Conservation (phyloP, 2,797 vertebrate genomes). For the Poeciliopsis paucimaculata region DNA sequence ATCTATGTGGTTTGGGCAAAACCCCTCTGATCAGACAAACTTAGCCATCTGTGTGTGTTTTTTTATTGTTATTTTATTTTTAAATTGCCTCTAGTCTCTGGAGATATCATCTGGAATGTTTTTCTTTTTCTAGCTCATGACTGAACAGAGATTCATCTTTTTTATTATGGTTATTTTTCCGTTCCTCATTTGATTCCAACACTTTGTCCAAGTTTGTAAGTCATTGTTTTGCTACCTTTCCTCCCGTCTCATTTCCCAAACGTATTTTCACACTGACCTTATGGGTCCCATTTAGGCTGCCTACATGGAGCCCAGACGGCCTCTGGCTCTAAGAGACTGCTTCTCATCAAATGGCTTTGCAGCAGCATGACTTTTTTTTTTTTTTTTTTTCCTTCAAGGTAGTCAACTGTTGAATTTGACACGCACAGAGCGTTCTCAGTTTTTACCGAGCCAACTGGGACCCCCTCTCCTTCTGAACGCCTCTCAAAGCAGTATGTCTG, state of each 20-base stretch:
- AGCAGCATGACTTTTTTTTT: background rate
- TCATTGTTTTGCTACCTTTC: background rate
- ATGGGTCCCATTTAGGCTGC: constrained; percentile 28
- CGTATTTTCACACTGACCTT: constrained; percentile 23
- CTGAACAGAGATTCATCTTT: constrained; percentile 8
- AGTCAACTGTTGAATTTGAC: background rate
- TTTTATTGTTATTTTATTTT: constrained; percentile 34
- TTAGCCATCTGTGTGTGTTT: constrained; percentile 27
- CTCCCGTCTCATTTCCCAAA: constrained; percentile 9
- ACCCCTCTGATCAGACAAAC: constrained; percentile 41
- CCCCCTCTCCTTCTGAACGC: background rate
- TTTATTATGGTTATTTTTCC: constrained; percentile 48
- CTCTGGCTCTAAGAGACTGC: background rate
- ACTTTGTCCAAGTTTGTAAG: constrained; percentile 21
- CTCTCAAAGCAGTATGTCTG: background rate
- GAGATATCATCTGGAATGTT: constrained; percentile 29
- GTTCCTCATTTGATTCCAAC: constrained; percentile 26
- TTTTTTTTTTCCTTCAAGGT: background rate
- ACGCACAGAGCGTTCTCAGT: background rate
- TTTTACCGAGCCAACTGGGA: constrained; percentile 2
- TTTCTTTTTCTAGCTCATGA: constrained; percentile 20
- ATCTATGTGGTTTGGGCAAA: constrained; percentile 33
- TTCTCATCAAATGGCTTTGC: background rate
- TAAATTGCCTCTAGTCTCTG: constrained; percentile 30
- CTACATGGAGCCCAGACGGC: constrained; percentile 15